Evolutionary conservation across 2,888 invertebrate genomes (phyloP).

Genomic region (Plagodis dolabraria): DNA sequence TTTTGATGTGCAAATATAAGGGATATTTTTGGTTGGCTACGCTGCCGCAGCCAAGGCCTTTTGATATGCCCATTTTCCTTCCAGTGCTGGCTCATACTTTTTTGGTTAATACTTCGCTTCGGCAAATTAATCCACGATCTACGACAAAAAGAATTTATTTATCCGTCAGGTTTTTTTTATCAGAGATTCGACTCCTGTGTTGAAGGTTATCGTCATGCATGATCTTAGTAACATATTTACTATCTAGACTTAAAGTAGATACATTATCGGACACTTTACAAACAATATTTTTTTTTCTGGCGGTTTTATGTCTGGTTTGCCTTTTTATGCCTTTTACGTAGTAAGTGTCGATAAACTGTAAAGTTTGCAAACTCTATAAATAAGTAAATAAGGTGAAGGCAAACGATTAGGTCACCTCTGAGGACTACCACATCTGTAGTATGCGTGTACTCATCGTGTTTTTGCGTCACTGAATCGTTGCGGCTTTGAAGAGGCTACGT

Average conservation of each 20-base stretch:
- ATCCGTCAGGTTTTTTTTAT: conserved; percentile 14
- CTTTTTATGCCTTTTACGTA: conserved; percentile 13
- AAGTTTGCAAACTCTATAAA: conserved; percentile 35
- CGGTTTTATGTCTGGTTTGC: neutral
- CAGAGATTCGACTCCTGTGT: conserved; percentile 20
- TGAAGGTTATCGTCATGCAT: conserved; percentile 5
- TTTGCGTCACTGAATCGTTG: conserved; percentile 40
- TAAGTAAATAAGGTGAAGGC: conserved; percentile 61
- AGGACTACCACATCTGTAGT: conserved; percentile 30
- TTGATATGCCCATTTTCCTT: conserved; percentile 21
- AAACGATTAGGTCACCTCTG: conserved; percentile 62
- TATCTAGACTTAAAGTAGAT: neutral
- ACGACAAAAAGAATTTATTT: conserved; percentile 12
- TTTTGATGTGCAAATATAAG: conserved; percentile 5
- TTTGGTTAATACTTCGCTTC: conserved; percentile 17
- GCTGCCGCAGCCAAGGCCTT: neutral
- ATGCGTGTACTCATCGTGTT: conserved; percentile 33
- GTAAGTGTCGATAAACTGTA: conserved; percentile 41
- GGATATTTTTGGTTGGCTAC: conserved; percentile 1
- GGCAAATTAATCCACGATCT: conserved; percentile 17
- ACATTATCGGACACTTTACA: neutral
- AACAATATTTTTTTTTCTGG: neutral
- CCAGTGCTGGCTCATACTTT: conserved; percentile 8
- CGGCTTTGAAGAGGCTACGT: neutral
- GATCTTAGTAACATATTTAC: too few species aligned